These are phyloP conservation scores for Micromesistius poutassou DNA, from an alignment of 2,797 vertebrate species.

Conservation along the genomic window DNA sequence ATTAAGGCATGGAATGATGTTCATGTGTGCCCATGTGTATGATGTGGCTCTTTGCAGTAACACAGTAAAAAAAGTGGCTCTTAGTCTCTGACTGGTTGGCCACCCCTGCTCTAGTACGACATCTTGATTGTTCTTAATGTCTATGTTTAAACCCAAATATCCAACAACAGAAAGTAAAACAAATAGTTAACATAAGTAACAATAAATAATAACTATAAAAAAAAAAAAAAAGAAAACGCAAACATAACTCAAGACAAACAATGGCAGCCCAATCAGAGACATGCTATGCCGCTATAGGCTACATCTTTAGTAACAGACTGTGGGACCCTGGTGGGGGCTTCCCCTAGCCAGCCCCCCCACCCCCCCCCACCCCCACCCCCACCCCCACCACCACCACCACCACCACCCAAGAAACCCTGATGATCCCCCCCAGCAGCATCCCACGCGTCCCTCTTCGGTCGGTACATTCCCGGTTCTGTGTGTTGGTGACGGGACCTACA, in stretches of 20 bases:
- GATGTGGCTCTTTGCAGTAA: too few species aligned
- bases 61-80: too few species aligned
- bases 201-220: too few species aligned
- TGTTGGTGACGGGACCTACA: conserved; percentile 38
- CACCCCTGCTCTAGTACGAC: too few species aligned
- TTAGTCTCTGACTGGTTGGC: too few species aligned
- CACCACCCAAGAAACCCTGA: conserved; percentile 29
- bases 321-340: conserved; percentile 23
- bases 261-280: neutral
- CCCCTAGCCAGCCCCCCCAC: conserved; percentile 49
- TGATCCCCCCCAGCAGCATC: conserved; percentile 44
- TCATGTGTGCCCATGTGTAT: too few species aligned
- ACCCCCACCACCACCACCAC: neutral
- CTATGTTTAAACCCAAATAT: too few species aligned
- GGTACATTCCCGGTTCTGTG: conserved; percentile 28
- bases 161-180: too few species aligned
- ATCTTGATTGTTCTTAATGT: too few species aligned
- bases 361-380: conserved; percentile 30
- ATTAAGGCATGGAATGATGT: too few species aligned
- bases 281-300: neutral
- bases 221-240: too few species aligned
- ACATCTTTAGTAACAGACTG: neutral
- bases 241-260: neutral
- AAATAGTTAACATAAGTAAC: too few species aligned
- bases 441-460: conserved; percentile 14